These are phyloP conservation scores for Turdus rufiventris DNA, from an alignment of 2,113 vertebrate genomes.

Conservation along the genomic window DNA sequence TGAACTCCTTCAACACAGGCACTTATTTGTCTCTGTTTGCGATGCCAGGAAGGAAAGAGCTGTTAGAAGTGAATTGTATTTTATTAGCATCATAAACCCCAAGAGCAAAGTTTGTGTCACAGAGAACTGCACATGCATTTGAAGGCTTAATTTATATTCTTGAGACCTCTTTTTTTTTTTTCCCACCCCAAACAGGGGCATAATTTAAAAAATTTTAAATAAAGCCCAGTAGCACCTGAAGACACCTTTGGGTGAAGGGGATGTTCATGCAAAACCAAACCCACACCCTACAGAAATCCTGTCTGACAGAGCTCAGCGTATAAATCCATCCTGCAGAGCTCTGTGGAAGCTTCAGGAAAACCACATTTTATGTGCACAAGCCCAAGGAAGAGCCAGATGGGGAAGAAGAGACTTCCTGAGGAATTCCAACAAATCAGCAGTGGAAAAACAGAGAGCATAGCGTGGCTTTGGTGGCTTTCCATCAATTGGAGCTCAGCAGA, in stretches of 20 bases:
- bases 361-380: not conserved
- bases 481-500: not conserved
- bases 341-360: not conserved
- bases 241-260: not conserved
- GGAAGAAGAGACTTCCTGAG: not conserved
- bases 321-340: not conserved
- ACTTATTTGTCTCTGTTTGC: slow-evolving; percentile 48
- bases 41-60: slow-evolving; percentile 38
- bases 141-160: slow-evolving; percentile 46
- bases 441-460: rapidly evolving
- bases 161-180: not conserved
- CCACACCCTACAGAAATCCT: not conserved
- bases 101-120: slow-evolving; percentile 69
- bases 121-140: slow-evolving; percentile 46
- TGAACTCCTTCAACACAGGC: slow-evolving; percentile 28
- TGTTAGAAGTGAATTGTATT: slow-evolving; percentile 51
- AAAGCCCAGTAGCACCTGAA: not conserved
- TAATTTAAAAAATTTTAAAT: not conserved
- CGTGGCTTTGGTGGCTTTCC: not conserved
- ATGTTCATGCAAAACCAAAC: not conserved
- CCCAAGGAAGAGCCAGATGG: not conserved
- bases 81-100: slow-evolving; percentile 66
- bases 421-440: not conserved
- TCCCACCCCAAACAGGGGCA: not conserved
- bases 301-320: not conserved